A percentile compares a stretch with the other conserved stretches of the same genome.
These are phyloP conservation scores for Tetanocera ferruginea DNA, from an alignment of 2,888 invertebrate species.

Conservation along the genomic window DNA sequence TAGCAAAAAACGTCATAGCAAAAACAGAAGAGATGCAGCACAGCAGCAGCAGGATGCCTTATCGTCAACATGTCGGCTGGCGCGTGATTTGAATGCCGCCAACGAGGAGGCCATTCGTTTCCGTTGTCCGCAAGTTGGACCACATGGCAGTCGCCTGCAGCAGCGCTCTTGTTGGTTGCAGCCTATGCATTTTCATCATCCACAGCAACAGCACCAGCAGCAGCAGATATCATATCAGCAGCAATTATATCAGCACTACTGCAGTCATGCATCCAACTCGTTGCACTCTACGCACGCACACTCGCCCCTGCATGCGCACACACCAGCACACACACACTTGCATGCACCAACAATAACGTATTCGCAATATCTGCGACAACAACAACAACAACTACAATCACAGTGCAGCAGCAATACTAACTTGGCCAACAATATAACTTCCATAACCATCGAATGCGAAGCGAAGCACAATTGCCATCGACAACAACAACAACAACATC, in stretches of 20 bases:
- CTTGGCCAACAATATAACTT: conserved; percentile 40
- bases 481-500: conserved; percentile 31
- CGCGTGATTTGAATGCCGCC: conserved; percentile 59
- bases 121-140: conserved; percentile 65
- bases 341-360: conserved; percentile 36
- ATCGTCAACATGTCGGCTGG: conserved; percentile 36
- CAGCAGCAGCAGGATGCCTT: conserved; percentile 39
- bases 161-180: conserved; percentile 53
- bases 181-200: conserved; percentile 64
- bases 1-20: conserved; percentile 43
- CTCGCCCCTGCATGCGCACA: conserved; percentile 30
- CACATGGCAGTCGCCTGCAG: conserved; percentile 60
- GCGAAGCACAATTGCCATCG: conserved; percentile 38
- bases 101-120: conserved; percentile 66
- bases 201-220: conserved; percentile 57
- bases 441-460: conserved; percentile 49
- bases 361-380: conserved; percentile 40
- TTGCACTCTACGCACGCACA: conserved; percentile 11
- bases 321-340: conserved; percentile 32
- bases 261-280: conserved; percentile 40
- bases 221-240: conserved; percentile 42
- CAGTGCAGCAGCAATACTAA: conserved; percentile 26
- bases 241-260: conserved; percentile 37
- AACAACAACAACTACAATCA: conserved; percentile 12
- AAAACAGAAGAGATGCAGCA: conserved; percentile 24